Conservation (phyloP, 2,113 vertebrate species). For the Lophura nycthemera region DNA sequence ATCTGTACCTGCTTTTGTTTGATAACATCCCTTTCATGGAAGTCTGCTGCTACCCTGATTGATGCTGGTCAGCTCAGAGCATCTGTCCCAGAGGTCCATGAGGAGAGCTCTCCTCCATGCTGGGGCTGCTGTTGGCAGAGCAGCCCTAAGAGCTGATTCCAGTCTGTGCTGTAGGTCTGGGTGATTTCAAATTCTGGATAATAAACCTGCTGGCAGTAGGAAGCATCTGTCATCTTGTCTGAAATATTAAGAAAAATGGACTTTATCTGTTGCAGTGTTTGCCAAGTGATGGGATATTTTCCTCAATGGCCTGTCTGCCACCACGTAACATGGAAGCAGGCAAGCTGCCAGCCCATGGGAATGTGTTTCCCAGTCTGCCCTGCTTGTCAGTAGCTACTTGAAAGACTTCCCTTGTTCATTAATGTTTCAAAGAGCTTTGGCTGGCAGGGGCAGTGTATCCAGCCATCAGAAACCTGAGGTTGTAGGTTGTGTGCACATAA, state of each 20-base stretch:
- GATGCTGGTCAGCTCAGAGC: neutral
- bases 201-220: conserved; percentile 15
- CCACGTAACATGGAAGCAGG: neutral
- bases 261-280: conserved; percentile 5
- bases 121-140: neutral
- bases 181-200: conserved; percentile 22
- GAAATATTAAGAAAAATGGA: conserved; percentile 22
- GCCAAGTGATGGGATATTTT: conserved; percentile 34
- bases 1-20: neutral
- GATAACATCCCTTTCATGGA: neutral
- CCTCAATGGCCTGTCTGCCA: conserved; percentile 15
- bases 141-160: neutral
- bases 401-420: neutral
- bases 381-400: conserved; percentile 13
- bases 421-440: neutral
- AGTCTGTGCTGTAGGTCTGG: neutral
- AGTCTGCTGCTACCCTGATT: neutral
- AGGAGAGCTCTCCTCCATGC: neutral
- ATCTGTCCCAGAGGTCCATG: neutral
- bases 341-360: conserved; percentile 33
- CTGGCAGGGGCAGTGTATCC: neutral
- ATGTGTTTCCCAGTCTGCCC: neutral
- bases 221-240: conserved; percentile 17
- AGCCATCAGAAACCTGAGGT: neutral
- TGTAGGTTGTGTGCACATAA: neutral